A percentile compares a stretch with the other conserved stretches of the same genome.
Conservation (phyloP, 2,888 invertebrate species). For the Drosophila lutescens region DNA sequence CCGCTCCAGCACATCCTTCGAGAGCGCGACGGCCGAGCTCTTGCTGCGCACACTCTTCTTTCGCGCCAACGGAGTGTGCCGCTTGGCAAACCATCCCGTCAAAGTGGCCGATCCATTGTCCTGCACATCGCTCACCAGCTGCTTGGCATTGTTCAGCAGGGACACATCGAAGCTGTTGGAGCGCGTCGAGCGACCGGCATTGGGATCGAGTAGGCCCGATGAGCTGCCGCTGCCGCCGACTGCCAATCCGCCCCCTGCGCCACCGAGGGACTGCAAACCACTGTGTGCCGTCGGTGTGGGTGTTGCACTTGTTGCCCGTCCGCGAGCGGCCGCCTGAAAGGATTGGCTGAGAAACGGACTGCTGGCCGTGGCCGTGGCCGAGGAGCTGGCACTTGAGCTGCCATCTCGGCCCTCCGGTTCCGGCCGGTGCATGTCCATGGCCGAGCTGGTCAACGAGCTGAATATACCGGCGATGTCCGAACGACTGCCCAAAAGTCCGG, state of each 20-base stretch:
- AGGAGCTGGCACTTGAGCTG: constrained; percentile 62
- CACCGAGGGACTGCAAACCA: constrained; percentile 1
- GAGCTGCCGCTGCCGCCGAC: too few species aligned
- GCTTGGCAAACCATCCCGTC: constrained; percentile 91
- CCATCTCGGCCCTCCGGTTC: constrained; percentile 55
- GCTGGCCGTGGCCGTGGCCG: constrained; percentile 58
- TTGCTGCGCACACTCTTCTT: constrained; percentile 86
- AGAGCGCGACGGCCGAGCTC: constrained; percentile 85
- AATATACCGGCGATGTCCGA: constrained; percentile 92
- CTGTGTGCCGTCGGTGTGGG: constrained; percentile 58
- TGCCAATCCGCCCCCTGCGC: constrained; percentile 10
- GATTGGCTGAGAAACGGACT: constrained; percentile 61
- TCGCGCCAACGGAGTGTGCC: constrained; percentile 90
- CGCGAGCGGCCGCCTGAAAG: constrained; percentile 70
- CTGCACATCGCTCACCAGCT: constrained; percentile 83
- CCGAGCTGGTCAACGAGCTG: constrained; percentile 89
- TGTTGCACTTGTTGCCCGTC: constrained; percentile 71
- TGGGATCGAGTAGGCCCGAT: constrained; percentile 79
- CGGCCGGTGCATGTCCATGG: constrained; percentile 87
- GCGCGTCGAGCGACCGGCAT: constrained; percentile 87
- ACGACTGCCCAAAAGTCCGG: constrained; percentile 92
- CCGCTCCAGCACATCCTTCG: constrained; percentile 87
- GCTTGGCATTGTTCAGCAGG: constrained; percentile 86
- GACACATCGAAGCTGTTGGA: constrained; percentile 94
- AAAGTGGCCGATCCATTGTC: constrained; percentile 85